Base-by-base conservation (phyloP, 1,140 invertebrate species). In the Macrobrachium nipponense region DNA sequence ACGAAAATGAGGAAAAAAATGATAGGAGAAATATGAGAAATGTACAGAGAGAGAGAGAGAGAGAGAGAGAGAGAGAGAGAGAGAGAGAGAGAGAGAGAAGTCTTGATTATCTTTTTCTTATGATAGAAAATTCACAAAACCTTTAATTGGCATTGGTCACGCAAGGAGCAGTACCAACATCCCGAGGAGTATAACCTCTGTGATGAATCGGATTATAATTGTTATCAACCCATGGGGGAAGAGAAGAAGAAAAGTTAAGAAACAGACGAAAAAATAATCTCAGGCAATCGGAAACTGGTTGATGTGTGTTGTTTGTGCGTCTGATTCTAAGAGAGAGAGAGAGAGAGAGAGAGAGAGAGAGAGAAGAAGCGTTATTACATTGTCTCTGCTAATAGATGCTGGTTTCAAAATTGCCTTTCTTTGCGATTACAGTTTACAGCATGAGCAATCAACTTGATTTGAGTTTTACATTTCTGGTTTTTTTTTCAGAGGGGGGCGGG, bases 51-150 rank as follows among this genome's bases (percentile, higher is more conserved):
- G 27, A 36, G 27, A 51, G 51, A 51, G 51, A 51, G 51, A 51
- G 51, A 51, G 51, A 51, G 51, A 51, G 51, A 51, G 51, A 51
- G 51, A 51, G 51, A 51, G 72, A 81, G 51, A 51, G 18, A n/a
- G 20, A 17, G 44, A 64, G 23, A 58, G 17, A 81, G 64, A 81
- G 68, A 80, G 66, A 80, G 61, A 59, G 11, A 58, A 17, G 6
- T 58, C 51, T 59, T 81, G 80, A 51, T 68, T 68, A 81, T 59
- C 80, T 81, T 81, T 81, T 81, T 81, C 80, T 81, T 72, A 51
- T 81, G 80, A 81, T 81, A 70, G 80, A 81, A 81, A 81, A 81
- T 72, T 81, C 64, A 68, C 66, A 81, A 72, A 81, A 72, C 80
- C 80, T 81, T 81, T 81, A 81, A 81, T 81, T 81, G 80, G 44